Percentiles rank a stretch among this genome's conserved stretches.
Evolutionary conservation across 2,113 vertebrate genomes (phyloP).

Genomic region (Tapirus terrestris): DNA sequence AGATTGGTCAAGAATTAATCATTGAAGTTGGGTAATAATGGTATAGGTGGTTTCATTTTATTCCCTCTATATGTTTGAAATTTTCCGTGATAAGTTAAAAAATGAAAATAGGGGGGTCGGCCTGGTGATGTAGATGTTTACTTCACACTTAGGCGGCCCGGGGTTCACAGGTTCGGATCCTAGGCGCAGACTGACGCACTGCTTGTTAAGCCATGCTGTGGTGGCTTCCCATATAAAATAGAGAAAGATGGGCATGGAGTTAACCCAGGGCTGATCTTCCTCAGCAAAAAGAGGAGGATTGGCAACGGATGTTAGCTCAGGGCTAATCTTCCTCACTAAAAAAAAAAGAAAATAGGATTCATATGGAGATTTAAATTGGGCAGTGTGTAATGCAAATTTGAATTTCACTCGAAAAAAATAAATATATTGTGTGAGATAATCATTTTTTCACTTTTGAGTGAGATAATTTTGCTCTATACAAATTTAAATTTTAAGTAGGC

Average conservation of each 20-base stretch:
- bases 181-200: too few relatives aligned
- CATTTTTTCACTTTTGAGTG: slow-evolving; percentile 54
- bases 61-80: slow-evolving; percentile 34
- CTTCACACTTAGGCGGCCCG: too few relatives aligned
- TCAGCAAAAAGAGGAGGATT: too few relatives aligned
- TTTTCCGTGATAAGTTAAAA: slow-evolving; percentile 30
- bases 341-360: slow-evolving; percentile 1
- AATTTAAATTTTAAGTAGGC: slow-evolving; percentile 48
- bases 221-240: too few relatives aligned
- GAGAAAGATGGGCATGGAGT: too few relatives aligned
- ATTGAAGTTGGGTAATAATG: slow-evolving; percentile 1
- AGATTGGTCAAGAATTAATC: slow-evolving; percentile 11
- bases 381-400: slow-evolving; percentile 13
- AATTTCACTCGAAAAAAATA: slow-evolving; percentile 29
- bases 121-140: too few relatives aligned
- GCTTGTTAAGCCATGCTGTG: too few relatives aligned
- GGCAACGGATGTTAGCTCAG: too few relatives aligned
- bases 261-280: too few relatives aligned
- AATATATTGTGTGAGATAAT: not conserved
- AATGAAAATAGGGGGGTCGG: not conserved
- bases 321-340: too few relatives aligned
- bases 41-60: slow-evolving; percentile 18
- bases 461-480: slow-evolving; percentile 60
- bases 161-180: too few relatives aligned
- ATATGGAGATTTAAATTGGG: slow-evolving; percentile 11